These are phyloP conservation scores for Netelia virgata DNA, from an alignment of 2,888 invertebrate genomes.

Conservation along the genomic window DNA sequence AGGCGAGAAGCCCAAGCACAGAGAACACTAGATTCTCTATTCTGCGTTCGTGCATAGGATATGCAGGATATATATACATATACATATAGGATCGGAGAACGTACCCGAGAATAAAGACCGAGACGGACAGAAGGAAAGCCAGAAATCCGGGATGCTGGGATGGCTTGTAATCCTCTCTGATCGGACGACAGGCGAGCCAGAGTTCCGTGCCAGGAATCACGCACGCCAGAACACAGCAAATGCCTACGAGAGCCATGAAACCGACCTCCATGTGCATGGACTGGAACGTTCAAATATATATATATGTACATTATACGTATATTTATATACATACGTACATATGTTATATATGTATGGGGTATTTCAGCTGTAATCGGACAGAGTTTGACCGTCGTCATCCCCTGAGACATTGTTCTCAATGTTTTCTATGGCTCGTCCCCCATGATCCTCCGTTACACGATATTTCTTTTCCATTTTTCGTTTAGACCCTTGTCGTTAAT, in stretches of 20 bases:
- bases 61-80: constrained; percentile 4
- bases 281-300: constrained; percentile 84
- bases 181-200: constrained; percentile 85
- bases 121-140: constrained; percentile 80
- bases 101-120: constrained; percentile 82
- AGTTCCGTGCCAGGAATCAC: constrained; percentile 88
- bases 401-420: too few species aligned
- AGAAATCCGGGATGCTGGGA: constrained; percentile 78
- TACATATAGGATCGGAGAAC: constrained; percentile 67
- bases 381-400: too few species aligned
- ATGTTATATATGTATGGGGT: background rate
- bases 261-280: constrained; percentile 90
- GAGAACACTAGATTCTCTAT: constrained; percentile 30
- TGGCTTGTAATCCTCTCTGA: constrained; percentile 79
- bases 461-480: too few species aligned
- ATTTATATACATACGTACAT: constrained; percentile 42
- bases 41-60: constrained; percentile 27
- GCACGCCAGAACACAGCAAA: constrained; percentile 88
- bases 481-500: too few species aligned
- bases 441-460: too few species aligned
- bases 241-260: constrained; percentile 88
- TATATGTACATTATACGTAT: constrained; percentile 43
- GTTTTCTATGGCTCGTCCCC: too few species aligned
- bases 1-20: constrained; percentile 26
- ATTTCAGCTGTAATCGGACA: background rate